Base-by-base conservation (phyloP, 2,113 vertebrate genomes). In the Vulpes vulpes region DNA sequence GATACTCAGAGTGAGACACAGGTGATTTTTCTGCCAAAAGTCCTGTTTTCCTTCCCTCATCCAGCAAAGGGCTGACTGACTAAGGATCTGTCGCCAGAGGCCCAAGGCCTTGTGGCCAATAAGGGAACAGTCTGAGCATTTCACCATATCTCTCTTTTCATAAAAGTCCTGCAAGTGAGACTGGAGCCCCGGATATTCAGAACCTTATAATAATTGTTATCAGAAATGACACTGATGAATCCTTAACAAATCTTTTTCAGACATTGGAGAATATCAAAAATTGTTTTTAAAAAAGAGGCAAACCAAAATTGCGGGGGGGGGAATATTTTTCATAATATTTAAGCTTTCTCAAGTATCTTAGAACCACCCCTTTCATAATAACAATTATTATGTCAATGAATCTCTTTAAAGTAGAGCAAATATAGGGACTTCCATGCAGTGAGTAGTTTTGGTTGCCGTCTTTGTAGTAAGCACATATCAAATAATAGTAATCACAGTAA, bases 331-430 rank as follows among this genome's bases (percentile, higher is more conserved):
- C 6, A 32, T 86, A 96, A 81, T 59, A 85, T 62, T 71, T 64
- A 92, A 93, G 19, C 27, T 90, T 95, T 87, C n/a, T 32, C n/a
- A 90, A 65, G 3, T 90, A 92, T 74, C 67, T 92, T 20, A 60
- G 43, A 97, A 85, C 35, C 23, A 85, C 16, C 19, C 12, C 35
- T 89, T 82, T 16, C 23, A 55, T 81, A 86, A 60, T 88, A 89
- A 90, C 59, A 74, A 73, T n/a, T 67, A 7, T 51, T 43, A 79
- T 5, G 3, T 55, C 53, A 91, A 81, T 88, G 25, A 93, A 94
- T 89, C 5, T 64, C 22, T 80, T 96, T 62, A 64, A 92, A 93
- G 55, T 82, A 65, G 8, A 69, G 89, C 55, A 83, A 49, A 62
- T 81, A 17, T 53, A 84, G 91, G 35, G 16, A 67, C 35, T 62